Base-by-base conservation (phyloP, 2,113 vertebrate species). In the Hipposideros armiger region DNA sequence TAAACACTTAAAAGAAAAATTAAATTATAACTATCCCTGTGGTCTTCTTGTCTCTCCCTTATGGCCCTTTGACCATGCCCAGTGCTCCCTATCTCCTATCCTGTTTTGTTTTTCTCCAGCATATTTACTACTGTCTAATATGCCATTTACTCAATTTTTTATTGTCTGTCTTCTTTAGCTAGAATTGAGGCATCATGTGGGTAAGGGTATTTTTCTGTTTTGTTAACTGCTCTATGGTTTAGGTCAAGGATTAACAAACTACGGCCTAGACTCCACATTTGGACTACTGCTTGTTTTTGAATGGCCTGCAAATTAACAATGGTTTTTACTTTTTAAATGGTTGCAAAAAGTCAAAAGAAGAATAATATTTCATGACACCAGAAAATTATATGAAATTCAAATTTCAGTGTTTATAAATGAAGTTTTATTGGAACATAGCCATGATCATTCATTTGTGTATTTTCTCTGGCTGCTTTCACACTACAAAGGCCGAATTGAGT, bases 401-500 rank as follows among this genome's bases (percentile, higher is more conserved):
- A 82, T 96, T 45, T 91, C 50, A 84, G 2, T 84, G 52, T 96
- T 66, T 62, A 87, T 93, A 94, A 89, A 76, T 92, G 36, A 69
- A 95, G 40, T 81, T 69, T 94, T 47, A 74, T 50, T 97, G 78
- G 56, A 93, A 89, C 6, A 22, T 4, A 87, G 90, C 69, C 56
- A 83, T 86, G 13, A 40, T 95, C n/a, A 89, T 28, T 95, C 16
- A 3, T 82, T 76, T 73, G 56, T 82, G 2, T 93, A 47, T 95
- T 95, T 97, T 97, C 45, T 92, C 32, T 96, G 87, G 87, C 54
- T 90, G 28, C 45, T 83, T 89, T 89, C 80, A 67, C 66, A 22
- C 67, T 83, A 56, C 30, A 93, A 11, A 58, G 66, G 64, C 32
- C 84, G 78, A 86, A 70, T 54, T 92, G 67, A 91, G 45, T 95